These are phyloP conservation scores for Pungitius pungitius DNA, from an alignment of 2,113 vertebrate genomes.

Conservation along the genomic window DNA sequence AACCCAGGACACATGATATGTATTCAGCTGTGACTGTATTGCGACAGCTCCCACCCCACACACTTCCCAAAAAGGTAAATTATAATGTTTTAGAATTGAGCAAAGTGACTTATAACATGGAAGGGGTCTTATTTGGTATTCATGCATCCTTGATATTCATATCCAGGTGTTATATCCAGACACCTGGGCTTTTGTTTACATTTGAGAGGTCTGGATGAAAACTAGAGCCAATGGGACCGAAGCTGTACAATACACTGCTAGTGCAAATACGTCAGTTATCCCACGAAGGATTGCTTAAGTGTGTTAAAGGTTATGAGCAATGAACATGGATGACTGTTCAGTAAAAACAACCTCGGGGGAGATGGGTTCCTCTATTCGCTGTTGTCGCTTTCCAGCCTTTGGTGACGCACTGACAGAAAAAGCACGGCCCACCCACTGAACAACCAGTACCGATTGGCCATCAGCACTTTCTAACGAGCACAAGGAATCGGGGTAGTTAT, in stretches of 20 bases:
- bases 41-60: constrained; percentile 46
- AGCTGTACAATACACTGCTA: not conserved
- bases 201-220: not conserved
- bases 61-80: constrained; percentile 35
- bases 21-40: constrained; percentile 43
- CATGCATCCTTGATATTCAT: not conserved
- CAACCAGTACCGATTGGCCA: constrained; percentile 12
- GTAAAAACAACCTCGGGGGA: constrained; percentile 26
- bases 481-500: too few relatives aligned
- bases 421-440: constrained; percentile 37
- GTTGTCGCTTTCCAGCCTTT: constrained; percentile 16
- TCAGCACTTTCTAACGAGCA: not conserved
- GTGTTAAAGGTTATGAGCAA: constrained; percentile 44
- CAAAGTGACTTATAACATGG: constrained; percentile 9
- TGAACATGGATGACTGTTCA: constrained; percentile 11
- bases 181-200: not conserved
- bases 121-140: too few relatives aligned
- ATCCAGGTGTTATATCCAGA: not conserved
- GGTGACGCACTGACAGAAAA: constrained; percentile 35
- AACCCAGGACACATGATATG: constrained; percentile 60
- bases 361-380: not conserved
- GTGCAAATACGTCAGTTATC: not conserved
- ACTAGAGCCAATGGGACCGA: not conserved
- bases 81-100: constrained; percentile 19
- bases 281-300: constrained; percentile 26